Evolutionary conservation across 2,113 vertebrate species (phyloP).

Genomic region (Anthoscopus minutus): DNA sequence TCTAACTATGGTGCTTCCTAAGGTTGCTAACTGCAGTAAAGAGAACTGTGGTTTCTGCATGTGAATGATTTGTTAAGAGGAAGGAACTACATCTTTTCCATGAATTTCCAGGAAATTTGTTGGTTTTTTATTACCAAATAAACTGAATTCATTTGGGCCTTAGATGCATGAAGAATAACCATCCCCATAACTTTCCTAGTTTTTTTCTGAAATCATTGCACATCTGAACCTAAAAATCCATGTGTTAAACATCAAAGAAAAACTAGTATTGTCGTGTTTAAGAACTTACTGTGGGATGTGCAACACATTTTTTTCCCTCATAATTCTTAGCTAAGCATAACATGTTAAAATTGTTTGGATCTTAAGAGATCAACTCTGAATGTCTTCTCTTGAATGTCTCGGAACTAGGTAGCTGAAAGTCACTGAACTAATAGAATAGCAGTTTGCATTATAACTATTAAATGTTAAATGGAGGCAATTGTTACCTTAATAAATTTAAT

Average conservation of each 20-base stretch:
- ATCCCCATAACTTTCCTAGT: not conserved
- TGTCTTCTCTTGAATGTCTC: not conserved
- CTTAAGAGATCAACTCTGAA: not conserved
- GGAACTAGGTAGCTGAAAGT: not conserved
- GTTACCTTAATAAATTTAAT: not conserved
- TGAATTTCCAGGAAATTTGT: not conserved
- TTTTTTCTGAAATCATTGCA: not conserved
- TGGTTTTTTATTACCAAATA: not conserved
- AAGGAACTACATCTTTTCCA: not conserved
- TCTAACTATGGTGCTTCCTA: not conserved
- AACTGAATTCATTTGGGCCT: not conserved
- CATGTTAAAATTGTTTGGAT: not conserved
- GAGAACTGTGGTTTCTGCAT: not conserved
- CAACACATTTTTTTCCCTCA: not conserved
- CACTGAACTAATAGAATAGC: not conserved
- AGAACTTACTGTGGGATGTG: not conserved
- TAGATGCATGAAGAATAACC: not conserved
- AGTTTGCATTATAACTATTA: not conserved
- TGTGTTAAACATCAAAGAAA: not conserved
- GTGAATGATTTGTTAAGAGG: not conserved
- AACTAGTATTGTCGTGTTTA: not conserved
- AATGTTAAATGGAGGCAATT: not conserved
- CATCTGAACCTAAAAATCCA: not conserved
- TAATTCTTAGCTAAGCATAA: not conserved
- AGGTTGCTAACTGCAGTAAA: not conserved